These are phyloP conservation scores for Harpagoxenus sublaevis DNA, from an alignment of 2,888 invertebrate species.

Conservation along the genomic window DNA sequence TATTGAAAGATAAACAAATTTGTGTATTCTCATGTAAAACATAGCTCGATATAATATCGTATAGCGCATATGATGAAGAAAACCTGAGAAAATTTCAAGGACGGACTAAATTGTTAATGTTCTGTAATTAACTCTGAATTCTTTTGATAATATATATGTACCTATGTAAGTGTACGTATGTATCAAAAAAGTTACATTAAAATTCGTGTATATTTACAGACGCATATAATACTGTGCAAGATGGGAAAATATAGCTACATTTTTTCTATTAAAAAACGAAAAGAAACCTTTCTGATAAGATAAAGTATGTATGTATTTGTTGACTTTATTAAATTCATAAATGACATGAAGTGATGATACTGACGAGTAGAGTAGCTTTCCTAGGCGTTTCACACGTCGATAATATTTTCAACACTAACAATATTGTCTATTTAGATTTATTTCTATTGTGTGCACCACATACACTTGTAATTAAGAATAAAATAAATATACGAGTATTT, in stretches of 20 bases:
- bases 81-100: constrained; percentile 59
- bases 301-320: constrained; percentile 67
- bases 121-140: constrained; percentile 68
- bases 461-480: constrained; percentile 81
- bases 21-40: constrained; percentile 55
- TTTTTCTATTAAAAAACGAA: constrained; percentile 74
- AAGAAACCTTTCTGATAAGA: constrained; percentile 71
- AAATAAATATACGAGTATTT: constrained; percentile 83
- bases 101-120: constrained; percentile 79
- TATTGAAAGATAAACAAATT: constrained; percentile 62
- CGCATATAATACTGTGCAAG: constrained; percentile 62
- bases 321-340: constrained; percentile 71
- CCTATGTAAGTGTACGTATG: constrained; percentile 35
- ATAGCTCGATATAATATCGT: constrained; percentile 38
- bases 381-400: constrained; percentile 76
- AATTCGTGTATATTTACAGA: constrained; percentile 67
- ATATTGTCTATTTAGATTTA: constrained; percentile 81
- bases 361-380: constrained; percentile 70
- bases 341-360: constrained; percentile 76
- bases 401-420: constrained; percentile 83
- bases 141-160: constrained; percentile 66
- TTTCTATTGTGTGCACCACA: constrained; percentile 83
- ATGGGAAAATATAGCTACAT: constrained; percentile 74
- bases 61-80: constrained; percentile 23
- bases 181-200: constrained; percentile 59